phyloP scores from a whole-genome alignment of 92 coral and sea anemone species.

The Zoanthus solanderi region DNA sequence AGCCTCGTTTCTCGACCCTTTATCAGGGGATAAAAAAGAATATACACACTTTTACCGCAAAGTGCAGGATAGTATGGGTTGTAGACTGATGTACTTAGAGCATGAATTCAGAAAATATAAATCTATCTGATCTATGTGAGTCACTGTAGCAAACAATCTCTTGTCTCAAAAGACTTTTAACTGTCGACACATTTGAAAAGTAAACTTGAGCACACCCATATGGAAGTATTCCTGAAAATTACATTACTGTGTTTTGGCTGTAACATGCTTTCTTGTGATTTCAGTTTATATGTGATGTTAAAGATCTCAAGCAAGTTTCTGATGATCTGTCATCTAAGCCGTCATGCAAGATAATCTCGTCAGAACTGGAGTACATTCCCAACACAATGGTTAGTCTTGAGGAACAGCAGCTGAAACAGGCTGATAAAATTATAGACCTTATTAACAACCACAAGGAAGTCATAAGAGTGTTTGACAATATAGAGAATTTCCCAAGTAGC shows the following conservation, averaged over 20 bases:
- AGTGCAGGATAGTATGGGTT: too few relatives aligned
- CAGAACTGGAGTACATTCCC: constrained; percentile 88
- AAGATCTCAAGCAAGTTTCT: constrained; percentile 82
- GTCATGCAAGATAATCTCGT: constrained; percentile 65
- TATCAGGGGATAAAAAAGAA: too few relatives aligned
- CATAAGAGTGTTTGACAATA: constrained; percentile 88
- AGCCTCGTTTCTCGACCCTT: too few relatives aligned
- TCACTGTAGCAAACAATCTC: too few relatives aligned
- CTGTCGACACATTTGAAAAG: too few relatives aligned
- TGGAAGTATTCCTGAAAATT: too few relatives aligned
- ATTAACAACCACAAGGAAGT: constrained; percentile 85
- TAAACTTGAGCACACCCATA: too few relatives aligned
- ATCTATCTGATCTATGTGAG: too few relatives aligned
- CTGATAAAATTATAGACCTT: constrained; percentile 86
- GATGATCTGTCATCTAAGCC: constrained; percentile 72
- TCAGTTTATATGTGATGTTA: constrained; percentile 88
- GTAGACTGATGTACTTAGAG: too few relatives aligned
- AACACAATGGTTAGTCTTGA: constrained; percentile 72
- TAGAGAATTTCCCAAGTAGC: constrained; percentile 79
- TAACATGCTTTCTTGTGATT: constrained; percentile 32
- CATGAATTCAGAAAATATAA: too few relatives aligned
- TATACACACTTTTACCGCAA: too few relatives aligned
- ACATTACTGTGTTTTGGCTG: background rate
- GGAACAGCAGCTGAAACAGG: constrained; percentile 76
- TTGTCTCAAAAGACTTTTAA: too few relatives aligned